Evolutionary conservation across 2,113 vertebrate genomes (phyloP), one percentile per base, ranked within the genome.

Genomic region (Albula glossodonta): DNA sequence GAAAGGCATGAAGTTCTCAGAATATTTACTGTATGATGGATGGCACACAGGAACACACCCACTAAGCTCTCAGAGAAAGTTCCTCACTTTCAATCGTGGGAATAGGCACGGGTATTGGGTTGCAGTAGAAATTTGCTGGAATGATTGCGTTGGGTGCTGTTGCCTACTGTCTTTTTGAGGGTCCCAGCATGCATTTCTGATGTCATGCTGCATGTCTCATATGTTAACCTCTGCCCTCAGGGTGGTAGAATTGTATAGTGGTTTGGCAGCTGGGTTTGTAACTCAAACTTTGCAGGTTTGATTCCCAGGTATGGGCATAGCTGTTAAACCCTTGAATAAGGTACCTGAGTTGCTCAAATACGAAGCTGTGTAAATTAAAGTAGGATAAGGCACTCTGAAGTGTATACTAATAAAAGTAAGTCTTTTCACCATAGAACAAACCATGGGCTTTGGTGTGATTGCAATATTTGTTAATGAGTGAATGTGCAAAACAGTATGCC

Each of bases 1-100:
- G 52, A 53, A 22, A 66, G 81, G n/a, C 17, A 25, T 12, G n/a
- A 12, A 82, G n/a, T 81, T 25, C 51, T 25, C 50, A 19, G 51
- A 53, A 52, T 82, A 82, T 52, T 82, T 49, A 51, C 48, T 81
- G 50, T 66, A 83, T 83, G 19, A 66, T n/a, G 63, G 25, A 63
- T 22, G 57, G 15, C 63, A 74, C 31, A 13, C 70, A 50, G 83
- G n/a, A 8, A 12, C 70, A 74, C 60, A 83, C 41, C 41, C 48
- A 50, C 60, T 50, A 41, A 83, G 8, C 41, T 70, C 25, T 48
- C 12, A 49, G 49, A 17, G 60, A 63, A 83, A 83, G 66, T 66
- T 17, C 53, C 82, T 50, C 66, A 31, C 57, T 81, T 22, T 56
- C 2, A 83, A n/a, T 13, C 56, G 17, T 83, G 25, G 66, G 7